These are phyloP conservation scores for Beaufortia kweichowensis DNA, from an alignment of 2,113 vertebrate genomes.

Conservation along the genomic window DNA sequence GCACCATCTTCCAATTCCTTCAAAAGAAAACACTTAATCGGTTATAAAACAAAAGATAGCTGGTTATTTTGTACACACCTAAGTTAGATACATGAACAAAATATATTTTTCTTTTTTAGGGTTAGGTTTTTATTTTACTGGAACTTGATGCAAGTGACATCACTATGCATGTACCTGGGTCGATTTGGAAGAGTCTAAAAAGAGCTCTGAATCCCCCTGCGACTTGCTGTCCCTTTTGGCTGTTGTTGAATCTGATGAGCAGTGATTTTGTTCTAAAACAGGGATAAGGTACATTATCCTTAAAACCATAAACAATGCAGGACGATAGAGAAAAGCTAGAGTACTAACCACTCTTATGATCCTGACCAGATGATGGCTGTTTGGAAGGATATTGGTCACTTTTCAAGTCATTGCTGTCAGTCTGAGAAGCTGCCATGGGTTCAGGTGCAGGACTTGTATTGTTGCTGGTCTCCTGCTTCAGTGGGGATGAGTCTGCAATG, in stretches of 20 bases:
- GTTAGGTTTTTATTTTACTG: too few relatives aligned
- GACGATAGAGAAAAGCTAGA: background rate
- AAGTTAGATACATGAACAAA: too few relatives aligned
- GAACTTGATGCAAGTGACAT: conserved; percentile 6
- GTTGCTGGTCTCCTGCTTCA: conserved; percentile 87
- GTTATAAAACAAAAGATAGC: background rate
- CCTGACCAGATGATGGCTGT: conserved; percentile 75
- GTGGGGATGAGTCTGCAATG: conserved; percentile 85
- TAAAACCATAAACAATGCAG: background rate
- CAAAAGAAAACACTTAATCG: conserved; percentile 13
- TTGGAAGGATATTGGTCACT: conserved; percentile 78
- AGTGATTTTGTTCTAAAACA: conserved; percentile 55
- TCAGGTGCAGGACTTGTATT: conserved; percentile 85
- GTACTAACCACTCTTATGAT: conserved; percentile 69
- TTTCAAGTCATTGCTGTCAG: conserved; percentile 75
- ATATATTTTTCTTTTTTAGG: too few relatives aligned
- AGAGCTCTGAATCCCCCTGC: conserved; percentile 75
- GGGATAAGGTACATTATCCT: background rate
- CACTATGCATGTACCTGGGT: conserved; percentile 77
- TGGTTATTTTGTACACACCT: too few relatives aligned
- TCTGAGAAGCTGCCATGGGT: conserved; percentile 68
- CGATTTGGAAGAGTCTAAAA: conserved; percentile 76
- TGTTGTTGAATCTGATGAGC: conserved; percentile 75
- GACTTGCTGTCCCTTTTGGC: conserved; percentile 81
- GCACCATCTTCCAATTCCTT: conserved; percentile 84